phyloP scores from a whole-genome alignment of 2,888 invertebrate species.

The Mycalesis mineus region DNA sequence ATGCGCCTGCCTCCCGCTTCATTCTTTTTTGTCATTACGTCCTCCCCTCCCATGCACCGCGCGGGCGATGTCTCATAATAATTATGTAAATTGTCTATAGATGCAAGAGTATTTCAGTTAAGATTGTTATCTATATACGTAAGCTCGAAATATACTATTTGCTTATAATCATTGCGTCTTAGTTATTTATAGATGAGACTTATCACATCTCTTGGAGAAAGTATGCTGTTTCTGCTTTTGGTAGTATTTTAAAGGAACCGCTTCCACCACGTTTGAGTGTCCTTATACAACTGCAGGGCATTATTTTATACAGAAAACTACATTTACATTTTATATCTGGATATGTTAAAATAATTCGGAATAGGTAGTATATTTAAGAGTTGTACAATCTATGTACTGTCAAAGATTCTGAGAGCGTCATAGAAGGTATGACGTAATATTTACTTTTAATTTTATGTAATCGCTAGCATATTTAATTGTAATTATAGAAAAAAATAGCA shows the following conservation, averaged over 20 bases:
- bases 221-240: no score
- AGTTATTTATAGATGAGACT: no score
- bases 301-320: not conserved
- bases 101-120: no score
- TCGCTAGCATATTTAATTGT: constrained; percentile 19
- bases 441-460: constrained; percentile 18
- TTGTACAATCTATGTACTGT: not conserved
- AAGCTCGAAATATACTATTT: no score
- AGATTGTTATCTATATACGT: no score
- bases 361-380: not conserved
- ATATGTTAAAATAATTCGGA: not conserved
- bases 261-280: not conserved
- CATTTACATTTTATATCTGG: not conserved
- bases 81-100: no score
- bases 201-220: no score
- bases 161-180: no score
- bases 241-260: not conserved
- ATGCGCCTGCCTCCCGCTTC: no score
- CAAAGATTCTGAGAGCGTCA: not conserved
- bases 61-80: no score
- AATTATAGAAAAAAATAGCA: constrained; percentile 25
- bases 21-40: no score
- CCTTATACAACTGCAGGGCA: not conserved
- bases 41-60: no score
- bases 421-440: not conserved